Percentiles rank a stretch among this genome's conserved stretches.
Conservation (phyloP, 1,140 invertebrate genomes). For the Chrysopa pallens region DNA sequence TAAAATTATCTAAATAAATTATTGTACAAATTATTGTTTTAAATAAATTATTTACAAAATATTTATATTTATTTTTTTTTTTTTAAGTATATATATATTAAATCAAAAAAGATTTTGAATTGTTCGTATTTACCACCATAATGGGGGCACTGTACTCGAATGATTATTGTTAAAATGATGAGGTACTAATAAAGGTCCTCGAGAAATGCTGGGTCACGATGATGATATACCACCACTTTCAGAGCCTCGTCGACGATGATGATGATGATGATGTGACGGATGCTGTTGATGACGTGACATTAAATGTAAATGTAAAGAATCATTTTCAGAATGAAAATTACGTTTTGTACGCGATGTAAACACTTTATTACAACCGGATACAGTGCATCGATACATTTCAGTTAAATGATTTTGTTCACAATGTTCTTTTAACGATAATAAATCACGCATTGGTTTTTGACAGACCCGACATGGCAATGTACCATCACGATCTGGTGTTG, state of each 20-base stretch:
- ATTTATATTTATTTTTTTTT: not conserved
- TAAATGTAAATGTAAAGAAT: constrained; percentile 23
- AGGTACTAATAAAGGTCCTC: not conserved
- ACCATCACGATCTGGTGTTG: constrained; percentile 36
- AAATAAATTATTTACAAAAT: not conserved
- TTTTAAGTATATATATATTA: not conserved
- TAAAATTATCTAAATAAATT: no score
- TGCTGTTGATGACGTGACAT: not conserved
- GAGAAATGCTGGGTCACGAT: not conserved
- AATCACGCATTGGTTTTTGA: constrained; percentile 36
- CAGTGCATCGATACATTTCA: constrained; percentile 63
- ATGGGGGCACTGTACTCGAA: not conserved
- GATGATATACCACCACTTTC: not conserved
- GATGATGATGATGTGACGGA: no score
- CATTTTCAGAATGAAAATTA: constrained; percentile 47
- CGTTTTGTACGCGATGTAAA: constrained; percentile 58
- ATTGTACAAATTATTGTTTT: not conserved
- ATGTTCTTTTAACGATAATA: constrained; percentile 42
- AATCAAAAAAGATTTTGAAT: not conserved
- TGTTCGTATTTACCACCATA: not conserved
- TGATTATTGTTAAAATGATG: not conserved
- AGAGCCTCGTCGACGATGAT: not conserved
- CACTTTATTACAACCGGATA: constrained; percentile 62
- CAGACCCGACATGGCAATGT: constrained; percentile 46
- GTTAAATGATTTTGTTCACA: constrained; percentile 43